A percentile compares a stretch with the other conserved stretches of the same genome.
Evolutionary conservation across 2,888 invertebrate species (phyloP).

Genomic region (Pyralis farinalis): DNA sequence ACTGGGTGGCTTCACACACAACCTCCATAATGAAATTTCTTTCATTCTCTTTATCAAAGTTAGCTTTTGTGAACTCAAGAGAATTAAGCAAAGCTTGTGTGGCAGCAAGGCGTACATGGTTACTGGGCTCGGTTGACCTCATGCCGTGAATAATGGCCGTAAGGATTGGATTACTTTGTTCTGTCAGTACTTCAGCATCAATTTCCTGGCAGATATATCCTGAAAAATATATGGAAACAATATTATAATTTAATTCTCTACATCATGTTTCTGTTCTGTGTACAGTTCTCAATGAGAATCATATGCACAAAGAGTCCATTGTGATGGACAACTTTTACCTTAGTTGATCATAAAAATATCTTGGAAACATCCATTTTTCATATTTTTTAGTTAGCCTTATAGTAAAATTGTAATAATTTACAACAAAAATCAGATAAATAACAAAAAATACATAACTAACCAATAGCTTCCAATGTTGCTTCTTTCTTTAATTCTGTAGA

Average conservation of each 20-base stretch:
- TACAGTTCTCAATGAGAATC: too few species aligned
- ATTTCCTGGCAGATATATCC: conserved; percentile 99
- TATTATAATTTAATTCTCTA: too few species aligned
- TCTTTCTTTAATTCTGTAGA: conserved; percentile 97
- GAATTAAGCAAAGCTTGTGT: conserved; percentile 98
- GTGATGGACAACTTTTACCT: too few species aligned
- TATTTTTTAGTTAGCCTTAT: too few species aligned
- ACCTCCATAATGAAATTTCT: conserved; percentile 99
- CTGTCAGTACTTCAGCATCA: conserved; percentile 93
- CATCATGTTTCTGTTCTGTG: too few species aligned
- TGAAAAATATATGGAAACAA: too few species aligned
- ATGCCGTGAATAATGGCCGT: conserved; percentile 99
- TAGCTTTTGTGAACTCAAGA: conserved; percentile 98
- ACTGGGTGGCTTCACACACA: conserved; percentile 99
- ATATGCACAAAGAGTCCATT: too few species aligned
- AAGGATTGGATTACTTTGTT: conserved; percentile 97
- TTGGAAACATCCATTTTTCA: too few species aligned
- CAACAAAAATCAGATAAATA: too few species aligned
- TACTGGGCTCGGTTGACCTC: conserved; percentile 95
- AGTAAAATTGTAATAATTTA: too few species aligned
- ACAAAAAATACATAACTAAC: too few species aligned
- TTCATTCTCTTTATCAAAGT: conserved; percentile 98
- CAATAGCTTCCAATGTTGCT: conserved; percentile 98
- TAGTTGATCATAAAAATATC: too few species aligned
- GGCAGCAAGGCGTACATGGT: conserved; percentile 96